Percentiles rank a stretch among this genome's conserved stretches.
Conservation (phyloP, 2,888 invertebrate genomes). For the Perizoma affinitatum region DNA sequence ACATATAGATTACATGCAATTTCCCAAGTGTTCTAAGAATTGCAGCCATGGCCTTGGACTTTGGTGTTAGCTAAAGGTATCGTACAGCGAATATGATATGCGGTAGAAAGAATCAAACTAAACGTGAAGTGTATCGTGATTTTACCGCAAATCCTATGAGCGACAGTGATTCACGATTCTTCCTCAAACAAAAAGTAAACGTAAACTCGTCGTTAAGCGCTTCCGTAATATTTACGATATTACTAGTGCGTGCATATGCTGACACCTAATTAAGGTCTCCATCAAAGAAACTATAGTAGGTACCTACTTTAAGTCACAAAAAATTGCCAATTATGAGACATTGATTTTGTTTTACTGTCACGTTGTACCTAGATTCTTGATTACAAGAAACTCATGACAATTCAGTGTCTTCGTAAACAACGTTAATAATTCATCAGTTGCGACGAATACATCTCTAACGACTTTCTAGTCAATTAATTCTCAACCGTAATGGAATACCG, state of each 20-base stretch:
- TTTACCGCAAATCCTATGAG: constrained; percentile 25
- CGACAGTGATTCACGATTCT: constrained; percentile 8
- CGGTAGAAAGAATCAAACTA: constrained; percentile 16
- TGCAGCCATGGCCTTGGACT: too few species aligned
- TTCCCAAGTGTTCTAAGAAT: too few species aligned
- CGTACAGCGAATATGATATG: constrained; percentile 34
- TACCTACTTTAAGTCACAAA: too few species aligned
- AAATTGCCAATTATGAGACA: too few species aligned
- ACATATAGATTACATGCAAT: too few species aligned
- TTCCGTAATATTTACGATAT: constrained; percentile 7
- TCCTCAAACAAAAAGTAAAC: constrained; percentile 15
- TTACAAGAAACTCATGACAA: constrained; percentile 24
- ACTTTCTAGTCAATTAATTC: constrained; percentile 50
- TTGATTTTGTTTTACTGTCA: too few species aligned
- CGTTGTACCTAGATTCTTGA: too few species aligned
- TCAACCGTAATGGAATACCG: constrained; percentile 32
- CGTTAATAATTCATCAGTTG: constrained; percentile 37
- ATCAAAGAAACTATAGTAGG: too few species aligned
- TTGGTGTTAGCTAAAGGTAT: neutral
- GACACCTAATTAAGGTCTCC: too few species aligned
- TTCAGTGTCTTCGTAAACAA: constrained; percentile 33
- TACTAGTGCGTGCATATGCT: too few species aligned
- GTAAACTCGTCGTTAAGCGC: constrained; percentile 4
- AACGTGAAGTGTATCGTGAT: constrained; percentile 2
- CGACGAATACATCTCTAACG: constrained; percentile 37